Evolutionary conservation across 1,140 invertebrate species (phyloP).

Genomic region (Drosophila sp.): DNA sequence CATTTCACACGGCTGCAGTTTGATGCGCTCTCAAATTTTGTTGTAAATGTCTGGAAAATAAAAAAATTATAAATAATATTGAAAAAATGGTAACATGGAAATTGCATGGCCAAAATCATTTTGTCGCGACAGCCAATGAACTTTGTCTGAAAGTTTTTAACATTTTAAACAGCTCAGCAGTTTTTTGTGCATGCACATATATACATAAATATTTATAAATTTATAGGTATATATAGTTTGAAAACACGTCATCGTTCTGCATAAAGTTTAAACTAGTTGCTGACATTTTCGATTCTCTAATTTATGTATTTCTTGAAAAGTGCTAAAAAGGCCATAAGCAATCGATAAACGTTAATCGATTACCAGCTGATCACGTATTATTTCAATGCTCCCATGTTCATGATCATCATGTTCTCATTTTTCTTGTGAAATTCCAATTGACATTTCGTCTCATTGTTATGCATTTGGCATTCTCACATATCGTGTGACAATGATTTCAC

Average conservation of each 20-base stretch:
- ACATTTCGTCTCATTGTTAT: constrained; percentile 48
- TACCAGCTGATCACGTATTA: constrained; percentile 16
- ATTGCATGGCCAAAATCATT: constrained; percentile 47
- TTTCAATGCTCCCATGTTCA: constrained; percentile 11
- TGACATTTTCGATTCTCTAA: constrained; percentile 58
- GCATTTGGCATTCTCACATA: constrained; percentile 54
- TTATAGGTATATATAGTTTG: constrained; percentile 9
- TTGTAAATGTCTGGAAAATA: not conserved
- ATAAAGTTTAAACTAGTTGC: constrained; percentile 35
- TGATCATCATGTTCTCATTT: constrained; percentile 43
- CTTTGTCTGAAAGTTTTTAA: constrained; percentile 53
- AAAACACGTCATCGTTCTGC: constrained; percentile 55
- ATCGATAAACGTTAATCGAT: constrained; percentile 39
- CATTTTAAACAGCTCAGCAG: constrained; percentile 52
- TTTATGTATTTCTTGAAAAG: constrained; percentile 32
- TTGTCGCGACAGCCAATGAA: constrained; percentile 67
- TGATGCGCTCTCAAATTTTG: constrained; percentile 12
- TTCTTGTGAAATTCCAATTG: constrained; percentile 59
- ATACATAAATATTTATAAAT: constrained; percentile 10
- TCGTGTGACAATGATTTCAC: constrained; percentile 66
- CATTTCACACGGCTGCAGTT: constrained; percentile 54
- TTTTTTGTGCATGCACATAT: constrained; percentile 22
- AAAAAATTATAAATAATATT: constrained; percentile 12
- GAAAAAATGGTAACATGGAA: no score
- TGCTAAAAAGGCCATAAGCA: constrained; percentile 36